phyloP scores from a whole-genome alignment of 64 coral and sea anemone species.

The Cladopsammia gracilis region DNA sequence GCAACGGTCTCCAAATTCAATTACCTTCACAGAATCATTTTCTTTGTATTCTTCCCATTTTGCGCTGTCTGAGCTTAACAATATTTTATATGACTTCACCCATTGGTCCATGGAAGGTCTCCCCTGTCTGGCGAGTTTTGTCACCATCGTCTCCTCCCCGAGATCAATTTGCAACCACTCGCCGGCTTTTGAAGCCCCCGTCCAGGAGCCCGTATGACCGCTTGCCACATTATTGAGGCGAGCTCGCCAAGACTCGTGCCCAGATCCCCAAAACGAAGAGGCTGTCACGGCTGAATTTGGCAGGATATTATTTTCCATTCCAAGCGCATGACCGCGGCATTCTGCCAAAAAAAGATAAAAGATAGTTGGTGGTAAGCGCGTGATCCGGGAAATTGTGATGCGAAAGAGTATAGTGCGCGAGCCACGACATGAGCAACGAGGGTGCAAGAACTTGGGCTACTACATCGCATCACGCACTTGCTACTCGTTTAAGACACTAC shows the following conservation, averaged over 20 bases:
- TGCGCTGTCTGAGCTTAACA: neutral
- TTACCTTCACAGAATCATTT: neutral
- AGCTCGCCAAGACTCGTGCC: neutral
- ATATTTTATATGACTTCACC: neutral
- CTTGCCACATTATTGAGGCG: neutral
- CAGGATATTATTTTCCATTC: neutral
- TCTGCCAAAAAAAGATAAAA: neutral
- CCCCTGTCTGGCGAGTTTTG: conserved; percentile 2
- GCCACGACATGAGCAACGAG: no score
- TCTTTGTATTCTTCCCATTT: neutral
- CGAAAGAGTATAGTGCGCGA: no score
- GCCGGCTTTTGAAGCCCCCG: neutral
- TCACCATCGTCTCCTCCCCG: neutral
- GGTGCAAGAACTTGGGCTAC: no score
- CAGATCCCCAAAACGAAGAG: neutral
- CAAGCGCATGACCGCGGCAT: neutral
- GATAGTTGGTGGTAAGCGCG: no score
- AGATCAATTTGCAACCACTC: conserved; percentile 11
- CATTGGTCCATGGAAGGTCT: neutral
- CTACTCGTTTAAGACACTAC: no score
- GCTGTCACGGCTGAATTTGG: neutral
- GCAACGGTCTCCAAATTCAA: no score
- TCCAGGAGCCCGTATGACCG: neutral
- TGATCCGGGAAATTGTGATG: no score
- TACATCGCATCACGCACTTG: no score